Percentiles rank a stretch among this genome's conserved stretches.
phyloP scores from a whole-genome alignment of 2,888 invertebrate genomes.

The Limenitis camilla region DNA sequence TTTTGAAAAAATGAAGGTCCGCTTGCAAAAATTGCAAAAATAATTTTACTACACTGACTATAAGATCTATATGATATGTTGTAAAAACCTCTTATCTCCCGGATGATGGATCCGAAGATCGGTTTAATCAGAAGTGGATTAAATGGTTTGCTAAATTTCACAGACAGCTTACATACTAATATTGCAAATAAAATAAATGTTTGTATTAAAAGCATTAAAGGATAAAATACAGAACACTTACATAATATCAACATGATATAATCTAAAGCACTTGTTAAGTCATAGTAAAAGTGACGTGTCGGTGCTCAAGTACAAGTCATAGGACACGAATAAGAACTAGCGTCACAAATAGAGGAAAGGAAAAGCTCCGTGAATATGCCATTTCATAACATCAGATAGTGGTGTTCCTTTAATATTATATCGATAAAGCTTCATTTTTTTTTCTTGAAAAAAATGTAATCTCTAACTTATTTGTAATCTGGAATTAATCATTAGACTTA shows the following conservation, averaged over 20 bases:
- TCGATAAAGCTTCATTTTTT: background rate
- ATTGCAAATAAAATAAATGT: background rate
- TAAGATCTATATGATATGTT: no score
- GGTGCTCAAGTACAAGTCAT: constrained; percentile 2
- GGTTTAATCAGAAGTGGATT: no score
- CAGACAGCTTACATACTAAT: background rate
- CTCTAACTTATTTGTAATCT: no score
- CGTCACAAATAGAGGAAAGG: constrained; percentile 32
- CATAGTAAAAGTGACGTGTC: constrained; percentile 19
- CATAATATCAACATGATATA: background rate
- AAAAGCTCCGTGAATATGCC: constrained; percentile 31
- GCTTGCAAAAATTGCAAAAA: no score
- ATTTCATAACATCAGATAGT: constrained; percentile 35
- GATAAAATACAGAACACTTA: background rate
- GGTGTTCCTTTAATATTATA: constrained; percentile 14
- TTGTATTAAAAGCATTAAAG: background rate
- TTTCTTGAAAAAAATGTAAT: no score
- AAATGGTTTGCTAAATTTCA: no score
- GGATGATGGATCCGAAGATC: no score
- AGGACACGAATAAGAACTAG: background rate
- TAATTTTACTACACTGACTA: no score
- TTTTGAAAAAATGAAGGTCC: no score
- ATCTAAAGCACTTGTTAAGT: constrained; percentile 4
- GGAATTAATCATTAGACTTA: no score
- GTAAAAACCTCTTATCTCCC: no score